Evolutionary conservation across 2,797 vertebrate species (phyloP), one percentile per base, ranked within the genome.

Genomic region (Leptatherina wallacei): DNA sequence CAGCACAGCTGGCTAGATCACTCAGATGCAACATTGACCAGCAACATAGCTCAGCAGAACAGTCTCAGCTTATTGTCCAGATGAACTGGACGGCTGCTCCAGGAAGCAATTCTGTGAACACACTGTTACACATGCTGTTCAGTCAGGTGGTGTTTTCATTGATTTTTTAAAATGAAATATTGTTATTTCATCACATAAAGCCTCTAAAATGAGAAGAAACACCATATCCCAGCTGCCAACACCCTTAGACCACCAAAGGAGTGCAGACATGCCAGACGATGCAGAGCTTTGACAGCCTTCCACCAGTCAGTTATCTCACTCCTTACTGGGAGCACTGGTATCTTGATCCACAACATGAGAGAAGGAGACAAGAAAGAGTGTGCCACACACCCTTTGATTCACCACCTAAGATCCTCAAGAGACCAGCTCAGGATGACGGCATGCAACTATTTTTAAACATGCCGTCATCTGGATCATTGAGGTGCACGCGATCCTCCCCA

Each of bases 371-470:
- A 30, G 22, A n/a, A 71, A 58, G 71, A 78, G 63, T 55, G 4
- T 29, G 59, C 82, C 71, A 40, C 81, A 59, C 65, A 70, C 75
- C 22, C 56, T 73, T 75, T 36, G 0, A 33, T 65, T 69, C 70
- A 70, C 73, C 74, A 73, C 74, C 71, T 27, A 36, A 20, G 13
- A 52, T 59, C 74, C 75, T 80, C 85, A 56, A 1, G 75, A 85
- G 86, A 82, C 79, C 63, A 35, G 69, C 75, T 76, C 61, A 2
- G 42, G 77, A 92, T 92, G 87, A 92, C 80, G 81, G 80, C 82
- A 89, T 78, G 71, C 62, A 81, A 82, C 92, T 94, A 93, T 93
- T 92, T 93, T 90, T 92, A 91, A 91, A 74, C 85, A 87, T 91
- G 91, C 77, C 89, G 81, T 94, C 92, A 94, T 87, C 20, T 14